Base-by-base conservation (phyloP, 23 tunicate genomes). In the Trididemnum nubilum region DNA sequence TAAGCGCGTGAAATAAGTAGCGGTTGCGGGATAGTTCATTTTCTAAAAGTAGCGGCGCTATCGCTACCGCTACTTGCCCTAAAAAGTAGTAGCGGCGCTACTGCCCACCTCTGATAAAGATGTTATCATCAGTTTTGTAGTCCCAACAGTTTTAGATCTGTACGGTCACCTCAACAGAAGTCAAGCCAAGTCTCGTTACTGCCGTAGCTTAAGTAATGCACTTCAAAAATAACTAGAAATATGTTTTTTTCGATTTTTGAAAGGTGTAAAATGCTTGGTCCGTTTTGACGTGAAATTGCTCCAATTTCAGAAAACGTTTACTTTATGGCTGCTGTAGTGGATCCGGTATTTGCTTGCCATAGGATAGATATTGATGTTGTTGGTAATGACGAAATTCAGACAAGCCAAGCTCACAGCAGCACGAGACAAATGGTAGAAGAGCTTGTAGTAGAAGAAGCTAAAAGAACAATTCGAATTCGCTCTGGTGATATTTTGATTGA, bases 321-420 rank as follows among this genome's bases (percentile, higher is more conserved):
- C 38, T 67, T 67, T 7, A 67, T 67, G 74, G 74, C 74, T 31
- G 37, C 74, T 5, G 74, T 9, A 67, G 31, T 67, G 33, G 74
- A 67, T 67, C 74, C 74, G 28, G 74, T 67, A 33, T 67, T 67
- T 67, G 74, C 74, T 67, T 67, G 38, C 74, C 74, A 67, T 33
- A 30, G 38, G 74, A 33, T 67, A 31, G 74, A 67, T 67, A 67
- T 67, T 15, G 74, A 67, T 33, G 74, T 67, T 5, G 74, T 31
- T 67, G 37, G 37, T 31, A 38, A 33, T 67, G 38, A 67, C 38
- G 74, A 67, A 67, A n/a, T 4, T 67, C 74, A 67, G 38, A 67
- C 38, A 31, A 67, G 22, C 18, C 74, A n/a, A 33, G 38, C 74
- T 31, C 74, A n/a, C 38, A 33, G 38, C 38, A 67, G 37, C 38